Base-by-base conservation (phyloP, 2,113 vertebrate species). In the Kobus ellipsiprymnus region DNA sequence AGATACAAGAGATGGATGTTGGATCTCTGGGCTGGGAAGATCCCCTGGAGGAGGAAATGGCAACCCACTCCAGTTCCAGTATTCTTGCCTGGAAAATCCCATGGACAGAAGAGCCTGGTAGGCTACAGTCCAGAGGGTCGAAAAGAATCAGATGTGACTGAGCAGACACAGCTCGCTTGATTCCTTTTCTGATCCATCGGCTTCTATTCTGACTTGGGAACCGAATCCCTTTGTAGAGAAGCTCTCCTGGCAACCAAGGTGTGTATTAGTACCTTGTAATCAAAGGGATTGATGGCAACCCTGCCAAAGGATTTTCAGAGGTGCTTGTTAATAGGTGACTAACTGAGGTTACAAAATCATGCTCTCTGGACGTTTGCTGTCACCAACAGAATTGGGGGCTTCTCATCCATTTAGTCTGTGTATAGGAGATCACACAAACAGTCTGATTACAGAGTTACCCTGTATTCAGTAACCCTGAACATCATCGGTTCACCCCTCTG, bases 261-360 rank as follows among this genome's bases (percentile, higher is more conserved):
- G 50, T 14, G 52, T 6, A 6, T 11, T 11, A 52, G 40, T 50
- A 10, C 57, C 50, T 81, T 33, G 90, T 44, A 33, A 90, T 48
- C 3, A 12, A 48, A 25, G 60, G 71, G 67, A 36, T 27, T 67
- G 48, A 57, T 17, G 83, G 36, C 52, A 27, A 19, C 13, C 80
- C 64, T 8, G 2, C 15, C 2, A 71, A 21, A 59, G 46, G 92
- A 50, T 54, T 87, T 93, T 36, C 87, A 85, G 94, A 59, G 62
- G 52, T 95, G 57, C 77, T 85, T 94, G 64, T 97, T 97, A 96
- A 97, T 90, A 90, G 94, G 81, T 96, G 97, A 97, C 94, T 94
- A 89, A 89, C 52, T 83, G 95, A 84, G 87, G 52, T 96, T 96
- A 80, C 62, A 55, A 82, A 89, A 93, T 64, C 87, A 52, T 0